Evolutionary conservation across 1,140 invertebrate species (phyloP).

Genomic region (Drosophila ambigua): DNA sequence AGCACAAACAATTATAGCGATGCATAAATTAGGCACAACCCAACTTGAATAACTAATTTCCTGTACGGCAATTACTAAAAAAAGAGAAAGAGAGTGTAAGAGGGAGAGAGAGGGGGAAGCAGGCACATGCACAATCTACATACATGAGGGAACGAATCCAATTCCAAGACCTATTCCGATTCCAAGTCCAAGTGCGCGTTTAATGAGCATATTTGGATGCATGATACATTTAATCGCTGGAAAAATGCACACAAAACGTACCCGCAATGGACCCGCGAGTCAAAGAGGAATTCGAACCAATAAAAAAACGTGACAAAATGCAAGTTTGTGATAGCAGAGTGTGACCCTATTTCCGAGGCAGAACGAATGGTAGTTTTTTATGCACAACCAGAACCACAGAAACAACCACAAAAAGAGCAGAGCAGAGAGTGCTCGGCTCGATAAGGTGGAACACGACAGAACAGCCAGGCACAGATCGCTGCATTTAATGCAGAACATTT

Average conservation of each 20-base stretch:
- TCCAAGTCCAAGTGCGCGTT: conserved; percentile 55
- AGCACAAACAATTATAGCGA: conserved; percentile 71
- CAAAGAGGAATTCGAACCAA: conserved; percentile 31
- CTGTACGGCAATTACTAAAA: conserved; percentile 75
- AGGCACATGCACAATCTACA: not conserved
- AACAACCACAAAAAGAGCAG: conserved; percentile 45
- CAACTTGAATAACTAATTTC: conserved; percentile 78
- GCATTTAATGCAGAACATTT: conserved; percentile 31
- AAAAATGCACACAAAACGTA: conserved; percentile 41
- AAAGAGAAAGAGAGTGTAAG: conserved; percentile 6
- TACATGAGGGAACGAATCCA: conserved; percentile 15
- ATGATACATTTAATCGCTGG: conserved; percentile 77
- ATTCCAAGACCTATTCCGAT: conserved; percentile 21
- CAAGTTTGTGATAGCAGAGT: conserved; percentile 62
- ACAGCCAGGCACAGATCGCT: conserved; percentile 25
- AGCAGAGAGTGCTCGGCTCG: conserved; percentile 19
- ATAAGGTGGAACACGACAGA: conserved; percentile 62
- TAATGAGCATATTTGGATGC: conserved; percentile 71
- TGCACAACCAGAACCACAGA: conserved; percentile 25
- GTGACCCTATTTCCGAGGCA: conserved; percentile 47
- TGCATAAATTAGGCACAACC: conserved; percentile 70
- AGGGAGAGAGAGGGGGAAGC: conserved; percentile 2
- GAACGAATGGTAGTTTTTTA: conserved; percentile 42
- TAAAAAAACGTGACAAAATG: conserved; percentile 77
- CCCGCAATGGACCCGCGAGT: conserved; percentile 1